These are phyloP conservation scores for Chrysomallon squamiferum DNA, from an alignment of 1,140 invertebrate genomes.

Conservation along the genomic window DNA sequence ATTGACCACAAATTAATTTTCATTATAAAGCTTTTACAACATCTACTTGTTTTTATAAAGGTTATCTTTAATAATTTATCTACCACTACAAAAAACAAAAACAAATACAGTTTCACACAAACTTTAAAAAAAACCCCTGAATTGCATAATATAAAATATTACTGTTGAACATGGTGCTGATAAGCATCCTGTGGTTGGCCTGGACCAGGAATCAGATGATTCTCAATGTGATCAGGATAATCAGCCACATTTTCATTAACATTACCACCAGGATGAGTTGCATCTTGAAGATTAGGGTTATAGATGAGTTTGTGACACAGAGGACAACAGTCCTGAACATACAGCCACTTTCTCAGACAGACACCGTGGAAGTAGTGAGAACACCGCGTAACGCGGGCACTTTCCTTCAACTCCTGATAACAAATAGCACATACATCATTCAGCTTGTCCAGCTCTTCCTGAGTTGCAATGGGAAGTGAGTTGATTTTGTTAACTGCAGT, in stretches of 20 bases:
- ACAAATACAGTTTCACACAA: too few relatives aligned
- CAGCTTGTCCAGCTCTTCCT: slow-evolving; percentile 74
- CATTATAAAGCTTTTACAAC: too few relatives aligned
- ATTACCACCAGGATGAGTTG: slow-evolving; percentile 4
- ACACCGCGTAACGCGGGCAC: slow-evolving; percentile 90
- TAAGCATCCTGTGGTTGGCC: too few relatives aligned
- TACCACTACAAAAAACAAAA: too few relatives aligned
- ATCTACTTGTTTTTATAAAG: too few relatives aligned
- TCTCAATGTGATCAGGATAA: background rate
- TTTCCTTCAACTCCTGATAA: slow-evolving; percentile 81
- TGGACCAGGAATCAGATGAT: too few relatives aligned
- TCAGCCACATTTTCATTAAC: background rate
- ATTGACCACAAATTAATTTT: too few relatives aligned
- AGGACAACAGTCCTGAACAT: slow-evolving; percentile 75
- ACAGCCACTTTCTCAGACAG: slow-evolving; percentile 96
- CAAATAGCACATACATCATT: slow-evolving; percentile 97
- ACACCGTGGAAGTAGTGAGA: slow-evolving; percentile 95
- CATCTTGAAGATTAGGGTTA: slow-evolving; percentile 32
- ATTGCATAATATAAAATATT: too few relatives aligned
- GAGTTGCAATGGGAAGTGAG: slow-evolving; percentile 81
- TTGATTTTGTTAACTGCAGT: slow-evolving; percentile 92
- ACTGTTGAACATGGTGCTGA: too few relatives aligned
- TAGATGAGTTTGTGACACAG: slow-evolving; percentile 64
- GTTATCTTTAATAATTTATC: too few relatives aligned
- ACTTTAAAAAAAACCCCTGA: too few relatives aligned